Evolutionary conservation across 1,140 invertebrate species (phyloP).

Genomic region (Camponotus pennsylvanicus): DNA sequence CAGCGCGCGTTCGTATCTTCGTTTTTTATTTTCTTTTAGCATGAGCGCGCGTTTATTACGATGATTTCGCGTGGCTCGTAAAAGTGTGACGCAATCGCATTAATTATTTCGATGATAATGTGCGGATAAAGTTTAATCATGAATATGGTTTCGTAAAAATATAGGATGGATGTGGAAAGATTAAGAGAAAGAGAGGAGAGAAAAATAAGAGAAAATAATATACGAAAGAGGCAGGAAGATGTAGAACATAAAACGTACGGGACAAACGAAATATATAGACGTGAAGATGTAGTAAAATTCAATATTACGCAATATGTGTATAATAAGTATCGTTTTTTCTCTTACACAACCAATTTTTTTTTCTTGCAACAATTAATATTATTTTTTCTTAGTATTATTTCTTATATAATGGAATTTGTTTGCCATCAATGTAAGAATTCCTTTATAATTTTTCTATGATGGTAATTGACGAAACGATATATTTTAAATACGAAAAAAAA

Average conservation of each 20-base stretch:
- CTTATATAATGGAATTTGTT: too few relatives aligned
- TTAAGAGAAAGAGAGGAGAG: neutral
- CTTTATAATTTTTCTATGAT: too few relatives aligned
- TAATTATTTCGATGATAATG: constrained; percentile 39
- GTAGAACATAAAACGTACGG: neutral
- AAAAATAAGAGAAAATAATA: neutral
- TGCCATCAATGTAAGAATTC: too few relatives aligned
- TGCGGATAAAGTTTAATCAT: constrained; percentile 19
- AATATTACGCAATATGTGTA: neutral
- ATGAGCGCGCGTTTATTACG: neutral
- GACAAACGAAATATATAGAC: neutral
- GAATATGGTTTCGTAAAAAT: neutral
- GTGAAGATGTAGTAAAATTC: neutral
- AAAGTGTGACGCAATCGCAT: constrained; percentile 27
- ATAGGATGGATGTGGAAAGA: neutral
- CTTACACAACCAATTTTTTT: too few relatives aligned
- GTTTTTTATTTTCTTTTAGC: neutral
- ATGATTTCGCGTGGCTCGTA: neutral
- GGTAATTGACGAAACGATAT: too few relatives aligned
- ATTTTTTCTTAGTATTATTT: neutral
- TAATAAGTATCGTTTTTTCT: too few relatives aligned
- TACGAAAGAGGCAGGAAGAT: neutral
- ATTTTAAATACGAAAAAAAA: too few relatives aligned
- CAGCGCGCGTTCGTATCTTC: neutral
- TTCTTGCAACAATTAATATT: too few relatives aligned